phyloP scores from a whole-genome alignment of 2,113 vertebrate species.

The Hyaena hyaena region DNA sequence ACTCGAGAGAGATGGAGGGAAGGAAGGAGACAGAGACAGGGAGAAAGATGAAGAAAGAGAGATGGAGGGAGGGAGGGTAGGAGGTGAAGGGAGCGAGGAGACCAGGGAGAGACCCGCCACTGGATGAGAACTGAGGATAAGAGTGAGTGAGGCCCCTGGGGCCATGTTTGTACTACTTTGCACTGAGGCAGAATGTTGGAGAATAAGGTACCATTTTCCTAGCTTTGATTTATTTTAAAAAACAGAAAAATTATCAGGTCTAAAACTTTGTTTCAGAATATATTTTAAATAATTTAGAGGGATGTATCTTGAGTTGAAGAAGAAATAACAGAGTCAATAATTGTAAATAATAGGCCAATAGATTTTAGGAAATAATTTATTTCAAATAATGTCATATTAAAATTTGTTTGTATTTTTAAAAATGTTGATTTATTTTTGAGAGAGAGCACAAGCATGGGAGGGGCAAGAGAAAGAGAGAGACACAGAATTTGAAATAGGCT shows the following conservation, averaged over 20 bases:
- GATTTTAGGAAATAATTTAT: neutral
- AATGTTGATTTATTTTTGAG: too few species aligned
- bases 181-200: slow-evolving; percentile 48
- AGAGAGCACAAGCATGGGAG: too few species aligned
- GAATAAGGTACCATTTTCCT: slow-evolving; percentile 1
- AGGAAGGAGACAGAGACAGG: neutral
- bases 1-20: too few species aligned
- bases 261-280: neutral
- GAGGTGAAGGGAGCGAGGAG: neutral
- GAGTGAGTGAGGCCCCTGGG: neutral
- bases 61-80: neutral
- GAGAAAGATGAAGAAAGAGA: neutral
- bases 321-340: neutral
- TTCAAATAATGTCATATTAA: neutral
- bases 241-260: neutral
- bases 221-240: slow-evolving; percentile 14
- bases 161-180: slow-evolving; percentile 57
- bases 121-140: neutral
- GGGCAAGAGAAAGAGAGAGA: too few species aligned
- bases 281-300: neutral
- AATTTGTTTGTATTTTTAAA: neutral
- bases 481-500: too few species aligned
- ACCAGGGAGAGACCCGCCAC: neutral
- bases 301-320: neutral
- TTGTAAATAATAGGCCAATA: neutral